Evolutionary conservation across 2,113 vertebrate genomes (phyloP).

Genomic region (Astur gentilis): DNA sequence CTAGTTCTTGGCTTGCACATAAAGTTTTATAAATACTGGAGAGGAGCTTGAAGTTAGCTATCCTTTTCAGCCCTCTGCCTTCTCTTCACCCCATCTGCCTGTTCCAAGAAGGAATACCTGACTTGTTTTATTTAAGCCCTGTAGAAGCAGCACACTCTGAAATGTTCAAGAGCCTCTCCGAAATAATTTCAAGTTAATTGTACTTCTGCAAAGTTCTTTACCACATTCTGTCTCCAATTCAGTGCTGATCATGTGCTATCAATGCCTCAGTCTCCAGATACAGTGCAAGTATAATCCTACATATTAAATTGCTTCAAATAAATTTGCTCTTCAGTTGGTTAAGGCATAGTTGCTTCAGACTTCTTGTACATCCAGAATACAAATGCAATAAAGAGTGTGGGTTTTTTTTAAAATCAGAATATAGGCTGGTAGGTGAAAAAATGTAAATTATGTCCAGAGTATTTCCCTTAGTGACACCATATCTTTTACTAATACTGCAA

Average conservation of each 20-base stretch:
- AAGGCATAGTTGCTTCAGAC: not conserved
- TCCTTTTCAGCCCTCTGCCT: not conserved
- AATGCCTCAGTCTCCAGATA: not conserved
- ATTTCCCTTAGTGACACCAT: not conserved
- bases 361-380: not conserved
- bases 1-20: not conserved
- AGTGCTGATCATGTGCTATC: not conserved
- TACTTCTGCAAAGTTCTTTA: not conserved
- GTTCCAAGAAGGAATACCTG: not conserved
- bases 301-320: slow-evolving; percentile 1
- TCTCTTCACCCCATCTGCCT: not conserved
- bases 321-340: not conserved
- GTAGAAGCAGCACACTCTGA: not conserved
- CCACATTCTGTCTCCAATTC: not conserved
- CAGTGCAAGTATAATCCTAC: not conserved
- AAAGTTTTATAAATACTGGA: not conserved
- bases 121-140: not conserved
- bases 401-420: not conserved
- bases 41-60: not conserved
- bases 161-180: not conserved
- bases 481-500: not conserved
- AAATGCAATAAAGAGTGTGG: not conserved
- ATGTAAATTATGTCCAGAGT: not conserved
- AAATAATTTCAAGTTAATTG: slow-evolving; percentile 17
- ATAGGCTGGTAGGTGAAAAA: not conserved